These are phyloP conservation scores for Drosophila demipolita DNA, from an alignment of 2,888 invertebrate genomes.

Conservation along the genomic window DNA sequence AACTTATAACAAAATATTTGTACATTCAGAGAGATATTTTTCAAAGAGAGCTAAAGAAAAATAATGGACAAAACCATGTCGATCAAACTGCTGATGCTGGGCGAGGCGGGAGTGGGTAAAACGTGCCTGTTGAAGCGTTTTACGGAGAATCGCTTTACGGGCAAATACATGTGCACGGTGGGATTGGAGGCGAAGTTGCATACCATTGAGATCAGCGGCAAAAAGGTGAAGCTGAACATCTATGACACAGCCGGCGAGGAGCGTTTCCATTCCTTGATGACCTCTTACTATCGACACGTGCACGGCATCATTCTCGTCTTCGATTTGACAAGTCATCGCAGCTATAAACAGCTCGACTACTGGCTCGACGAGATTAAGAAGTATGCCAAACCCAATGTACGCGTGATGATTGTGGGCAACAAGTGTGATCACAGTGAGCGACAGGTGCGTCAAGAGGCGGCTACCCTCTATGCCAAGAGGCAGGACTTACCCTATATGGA, in stretches of 20 bases:
- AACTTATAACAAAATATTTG: not conserved
- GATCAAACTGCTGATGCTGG: slow-evolving; percentile 98
- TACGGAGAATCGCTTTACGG: slow-evolving; percentile 99
- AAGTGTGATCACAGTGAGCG: slow-evolving; percentile 99
- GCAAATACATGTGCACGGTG: slow-evolving; percentile 99
- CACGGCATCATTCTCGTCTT: slow-evolving; percentile 99
- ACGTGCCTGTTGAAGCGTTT: slow-evolving; percentile 98
- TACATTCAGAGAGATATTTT: not conserved
- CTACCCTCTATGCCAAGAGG: slow-evolving; percentile 97
- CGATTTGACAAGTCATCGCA: slow-evolving; percentile 98
- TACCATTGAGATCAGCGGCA: slow-evolving; percentile 99
- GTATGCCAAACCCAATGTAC: slow-evolving; percentile 97
- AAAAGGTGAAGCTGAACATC: slow-evolving; percentile 96
- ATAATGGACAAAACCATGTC: not conserved
- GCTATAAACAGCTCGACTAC: slow-evolving; percentile 98
- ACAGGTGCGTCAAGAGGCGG: slow-evolving; percentile 97
- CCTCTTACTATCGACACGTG: slow-evolving; percentile 98
- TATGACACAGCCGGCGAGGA: slow-evolving; percentile 99
- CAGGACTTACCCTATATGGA: slow-evolving; percentile 99
- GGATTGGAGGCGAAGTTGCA: slow-evolving; percentile 99
- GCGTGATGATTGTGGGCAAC: slow-evolving; percentile 99
- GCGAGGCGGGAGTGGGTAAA: slow-evolving; percentile 99
- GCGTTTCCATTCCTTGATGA: slow-evolving; percentile 96
- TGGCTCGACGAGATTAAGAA: slow-evolving; percentile 99
- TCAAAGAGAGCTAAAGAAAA: not conserved